phyloP scores from a whole-genome alignment of 2,797 vertebrate species.

The Chelonia mydas region DNA sequence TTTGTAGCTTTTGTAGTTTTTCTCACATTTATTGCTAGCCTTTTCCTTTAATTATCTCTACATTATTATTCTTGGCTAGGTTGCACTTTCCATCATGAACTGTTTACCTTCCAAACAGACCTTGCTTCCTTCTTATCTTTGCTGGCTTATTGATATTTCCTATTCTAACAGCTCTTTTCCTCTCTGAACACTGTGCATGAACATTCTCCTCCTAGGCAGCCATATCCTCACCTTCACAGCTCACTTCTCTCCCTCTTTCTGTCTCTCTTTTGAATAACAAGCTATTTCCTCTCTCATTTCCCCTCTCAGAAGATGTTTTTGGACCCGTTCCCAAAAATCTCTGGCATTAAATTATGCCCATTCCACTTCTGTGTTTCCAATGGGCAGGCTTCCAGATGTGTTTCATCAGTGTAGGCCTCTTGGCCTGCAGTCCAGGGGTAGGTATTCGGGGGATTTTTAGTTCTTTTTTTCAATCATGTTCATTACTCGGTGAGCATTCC shows the following conservation, averaged over 20 bases:
- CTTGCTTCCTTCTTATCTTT: constrained; percentile 73
- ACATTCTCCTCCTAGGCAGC: constrained; percentile 13
- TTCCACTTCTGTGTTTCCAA: constrained; percentile 78
- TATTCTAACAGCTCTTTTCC: constrained; percentile 42
- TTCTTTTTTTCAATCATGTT: constrained; percentile 32
- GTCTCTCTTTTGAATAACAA: constrained; percentile 80
- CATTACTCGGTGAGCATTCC: not conserved
- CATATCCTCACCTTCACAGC: constrained; percentile 78
- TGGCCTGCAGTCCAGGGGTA: constrained; percentile 34
- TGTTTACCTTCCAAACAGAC: constrained; percentile 70
- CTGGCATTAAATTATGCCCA: constrained; percentile 80
- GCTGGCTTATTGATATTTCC: constrained; percentile 62
- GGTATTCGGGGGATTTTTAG: not conserved
- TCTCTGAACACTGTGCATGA: not conserved
- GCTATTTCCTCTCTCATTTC: constrained; percentile 85
- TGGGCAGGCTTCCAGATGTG: constrained; percentile 81
- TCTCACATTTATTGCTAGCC: constrained; percentile 59
- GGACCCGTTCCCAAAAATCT: constrained; percentile 85
- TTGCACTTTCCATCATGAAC: constrained; percentile 49
- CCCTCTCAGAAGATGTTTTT: constrained; percentile 87
- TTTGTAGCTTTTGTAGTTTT: constrained; percentile 62
- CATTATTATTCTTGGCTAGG: constrained; percentile 76
- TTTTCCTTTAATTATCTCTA: constrained; percentile 78
- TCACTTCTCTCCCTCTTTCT: constrained; percentile 75
- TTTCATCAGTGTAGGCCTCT: constrained; percentile 68